phyloP scores from a whole-genome alignment of 2,113 vertebrate species.

The Lichenostomus cassidix region DNA sequence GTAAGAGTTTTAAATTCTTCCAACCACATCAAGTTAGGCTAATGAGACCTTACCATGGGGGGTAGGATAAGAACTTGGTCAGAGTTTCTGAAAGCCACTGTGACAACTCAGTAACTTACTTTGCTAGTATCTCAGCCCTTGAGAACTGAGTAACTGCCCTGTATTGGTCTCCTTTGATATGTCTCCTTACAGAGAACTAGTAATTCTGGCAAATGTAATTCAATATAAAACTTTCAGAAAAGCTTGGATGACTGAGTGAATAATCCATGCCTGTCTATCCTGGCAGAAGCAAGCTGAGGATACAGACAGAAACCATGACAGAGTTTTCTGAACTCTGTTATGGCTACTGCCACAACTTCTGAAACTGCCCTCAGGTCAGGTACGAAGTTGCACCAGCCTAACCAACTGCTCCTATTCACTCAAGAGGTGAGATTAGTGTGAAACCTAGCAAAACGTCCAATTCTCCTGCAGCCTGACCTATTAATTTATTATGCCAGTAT shows the following conservation, averaged over 20 bases:
- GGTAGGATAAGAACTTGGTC: background rate
- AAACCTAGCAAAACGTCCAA: background rate
- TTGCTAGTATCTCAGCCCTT: background rate
- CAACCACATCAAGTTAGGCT: background rate
- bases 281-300: background rate
- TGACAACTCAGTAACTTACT: background rate
- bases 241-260: background rate
- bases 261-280: background rate
- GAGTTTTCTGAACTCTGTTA: background rate
- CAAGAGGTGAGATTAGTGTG: background rate
- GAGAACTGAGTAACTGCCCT: background rate
- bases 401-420: background rate
- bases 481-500: background rate
- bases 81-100: background rate
- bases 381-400: background rate
- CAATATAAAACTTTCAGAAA: background rate
- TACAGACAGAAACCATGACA: background rate
- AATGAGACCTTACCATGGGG: background rate
- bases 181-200: background rate
- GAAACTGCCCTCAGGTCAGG: background rate
- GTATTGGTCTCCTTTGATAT: accelerated
- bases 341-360: background rate
- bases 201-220: background rate
- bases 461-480: background rate
- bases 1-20: background rate